Evolutionary conservation across 1,140 invertebrate genomes (phyloP).

Genomic region (Periplaneta americana): DNA sequence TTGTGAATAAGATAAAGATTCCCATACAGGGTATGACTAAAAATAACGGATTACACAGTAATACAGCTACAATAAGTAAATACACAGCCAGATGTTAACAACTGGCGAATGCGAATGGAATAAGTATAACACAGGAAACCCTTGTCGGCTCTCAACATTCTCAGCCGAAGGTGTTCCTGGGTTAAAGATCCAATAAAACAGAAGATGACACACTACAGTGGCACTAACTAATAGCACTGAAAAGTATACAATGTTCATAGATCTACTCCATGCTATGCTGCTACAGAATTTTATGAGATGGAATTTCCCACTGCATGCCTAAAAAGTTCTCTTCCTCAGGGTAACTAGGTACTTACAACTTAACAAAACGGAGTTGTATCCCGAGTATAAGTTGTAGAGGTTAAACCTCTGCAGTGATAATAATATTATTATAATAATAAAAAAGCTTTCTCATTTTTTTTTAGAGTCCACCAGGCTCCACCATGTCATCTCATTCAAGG

Average conservation of each 20-base stretch:
- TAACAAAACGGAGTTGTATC: conserved; percentile 4
- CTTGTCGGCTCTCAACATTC: neutral
- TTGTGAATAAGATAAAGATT: conserved; percentile 7
- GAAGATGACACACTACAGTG: conserved; percentile 10
- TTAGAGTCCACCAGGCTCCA: neutral
- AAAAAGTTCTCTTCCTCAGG: neutral
- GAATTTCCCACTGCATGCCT: conserved; percentile 9
- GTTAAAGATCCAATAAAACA: conserved; percentile 1
- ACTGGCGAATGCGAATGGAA: neutral
- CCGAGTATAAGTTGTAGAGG: neutral
- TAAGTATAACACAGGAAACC: conserved; percentile 3
- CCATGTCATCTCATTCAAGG: neutral
- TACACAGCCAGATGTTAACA: conserved; percentile 7
- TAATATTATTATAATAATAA: too few relatives aligned
- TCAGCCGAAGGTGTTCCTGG: neutral
- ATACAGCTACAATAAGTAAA: conserved; percentile 15
- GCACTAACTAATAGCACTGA: conserved; percentile 6
- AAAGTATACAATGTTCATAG: conserved; percentile 12
- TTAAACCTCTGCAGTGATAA: neutral
- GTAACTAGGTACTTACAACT: conserved; percentile 7
- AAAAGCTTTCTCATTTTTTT: too few relatives aligned
- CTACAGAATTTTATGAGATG: conserved; percentile 4
- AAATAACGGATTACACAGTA: conserved; percentile 15
- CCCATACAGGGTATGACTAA: conserved; percentile 11
- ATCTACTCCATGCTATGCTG: conserved; percentile 14